Base-by-base conservation (phyloP, 2,797 vertebrate species). In the Pelodytes ibericus region DNA sequence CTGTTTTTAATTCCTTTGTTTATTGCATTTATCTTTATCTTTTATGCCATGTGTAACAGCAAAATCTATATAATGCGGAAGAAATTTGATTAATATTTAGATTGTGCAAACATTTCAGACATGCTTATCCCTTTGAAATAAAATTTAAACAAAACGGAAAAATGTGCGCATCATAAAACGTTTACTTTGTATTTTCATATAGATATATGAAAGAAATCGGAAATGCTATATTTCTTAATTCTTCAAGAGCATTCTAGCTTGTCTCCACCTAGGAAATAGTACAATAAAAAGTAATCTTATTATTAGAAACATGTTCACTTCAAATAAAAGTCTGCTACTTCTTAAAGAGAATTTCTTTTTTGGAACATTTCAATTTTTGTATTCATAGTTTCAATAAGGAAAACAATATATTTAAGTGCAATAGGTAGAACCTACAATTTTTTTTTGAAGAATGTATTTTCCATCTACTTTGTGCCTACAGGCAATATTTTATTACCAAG, bases 401-500 rank as follows among this genome's bases (percentile, higher is more conserved):
- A 68, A 72, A 78, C 70, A 72, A 73, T 61, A 72, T 27, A 6
- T 29, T 51, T 30, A 67, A 67, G 51, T 62, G 9, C 22, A 63
- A 4, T 25, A 30, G 57, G 70, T 68, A 72, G 30, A 29, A 49
- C 63, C 58, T 51, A 68, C 56, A 73, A n/a, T n/a, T n/a, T 60
- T 39, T 65, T 2, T 71, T 26, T 44, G 64, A 78, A 49, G 56
- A 73, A 73, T 69, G 53, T 73, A 62, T 69, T 72, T 53, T 69
- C 64, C 57, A 73, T 73, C 59, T 59, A 31, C 70, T 62, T 25
- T 68, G 62, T 73, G 71, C 76, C 76, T 79, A 25, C 67, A 72
- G 75, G 71, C 76, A 68, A 29, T 41, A 61, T 30, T 73, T 73
- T 79, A 73, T 68, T 79, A 72, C 71, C 71, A 73, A 73, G 58